Conservation (phyloP, 2,888 invertebrate species). For the Standfussiana lucernea region DNA sequence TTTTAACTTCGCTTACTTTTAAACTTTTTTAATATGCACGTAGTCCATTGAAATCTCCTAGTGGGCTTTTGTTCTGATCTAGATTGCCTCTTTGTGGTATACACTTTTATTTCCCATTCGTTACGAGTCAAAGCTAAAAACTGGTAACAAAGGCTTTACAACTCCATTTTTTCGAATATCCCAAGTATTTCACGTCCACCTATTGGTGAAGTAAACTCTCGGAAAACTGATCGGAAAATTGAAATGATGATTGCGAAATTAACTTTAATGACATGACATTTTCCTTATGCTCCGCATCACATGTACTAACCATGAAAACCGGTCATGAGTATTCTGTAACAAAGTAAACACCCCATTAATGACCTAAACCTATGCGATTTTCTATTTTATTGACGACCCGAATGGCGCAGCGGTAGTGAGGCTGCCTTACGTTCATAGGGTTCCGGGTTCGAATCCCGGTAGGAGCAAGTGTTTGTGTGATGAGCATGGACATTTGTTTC, state of each 20-base stretch:
- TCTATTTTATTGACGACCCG: too few relatives aligned
- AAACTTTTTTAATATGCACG: too few relatives aligned
- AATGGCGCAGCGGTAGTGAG: too few relatives aligned
- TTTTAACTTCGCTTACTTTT: too few relatives aligned
- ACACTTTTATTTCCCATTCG: constrained; percentile 13
- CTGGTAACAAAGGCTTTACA: background rate
- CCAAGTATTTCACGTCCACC: background rate
- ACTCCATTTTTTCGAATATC: background rate
- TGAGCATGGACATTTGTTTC: too few relatives aligned
- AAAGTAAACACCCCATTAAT: background rate
- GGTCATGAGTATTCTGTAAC: background rate
- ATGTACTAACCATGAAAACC: background rate
- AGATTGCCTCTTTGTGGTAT: constrained; percentile 4
- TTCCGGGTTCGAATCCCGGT: too few relatives aligned
- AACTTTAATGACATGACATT: background rate
- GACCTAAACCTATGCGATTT: too few relatives aligned
- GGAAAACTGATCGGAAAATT: background rate
- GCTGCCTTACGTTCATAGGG: too few relatives aligned
- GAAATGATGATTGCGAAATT: background rate
- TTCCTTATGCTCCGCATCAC: background rate
- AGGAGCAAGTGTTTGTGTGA: too few relatives aligned
- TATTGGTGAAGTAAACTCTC: background rate
- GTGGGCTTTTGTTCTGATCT: background rate
- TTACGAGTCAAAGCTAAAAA: constrained; percentile 1
- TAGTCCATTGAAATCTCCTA: background rate